Conservation (phyloP, 2,113 vertebrate species). For the Baryphthengus martii region DNA sequence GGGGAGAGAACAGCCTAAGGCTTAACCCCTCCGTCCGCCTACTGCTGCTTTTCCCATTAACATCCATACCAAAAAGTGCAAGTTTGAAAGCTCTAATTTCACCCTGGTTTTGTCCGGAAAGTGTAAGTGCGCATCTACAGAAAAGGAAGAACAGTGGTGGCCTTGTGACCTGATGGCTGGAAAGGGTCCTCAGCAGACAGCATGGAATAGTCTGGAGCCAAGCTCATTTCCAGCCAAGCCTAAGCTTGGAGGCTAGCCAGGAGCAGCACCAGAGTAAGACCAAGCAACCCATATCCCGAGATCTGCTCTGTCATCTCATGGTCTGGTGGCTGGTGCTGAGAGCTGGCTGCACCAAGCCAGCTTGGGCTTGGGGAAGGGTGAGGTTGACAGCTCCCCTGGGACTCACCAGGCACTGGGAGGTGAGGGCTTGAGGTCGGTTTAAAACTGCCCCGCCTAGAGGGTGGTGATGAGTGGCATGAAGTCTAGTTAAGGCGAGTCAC, state of each 20-base stretch:
- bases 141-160: not conserved
- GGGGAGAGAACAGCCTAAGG: not conserved
- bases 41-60: not conserved
- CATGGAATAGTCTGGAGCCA: not conserved
- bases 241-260: not conserved
- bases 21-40: not conserved
- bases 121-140: not conserved
- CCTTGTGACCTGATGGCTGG: not conserved
- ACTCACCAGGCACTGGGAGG: too few species aligned
- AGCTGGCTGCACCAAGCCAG: too few species aligned
- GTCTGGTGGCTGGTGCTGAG: too few species aligned
- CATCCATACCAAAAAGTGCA: not conserved
- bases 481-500: too few species aligned
- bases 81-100: not conserved
- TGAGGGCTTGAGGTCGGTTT: too few species aligned
- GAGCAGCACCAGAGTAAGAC: not conserved
- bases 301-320: not conserved
- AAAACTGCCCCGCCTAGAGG: too few species aligned
- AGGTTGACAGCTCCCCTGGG: too few species aligned
- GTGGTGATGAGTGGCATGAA: too few species aligned
- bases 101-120: not conserved
- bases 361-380: too few species aligned
- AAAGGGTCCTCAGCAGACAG: not conserved
- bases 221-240: not conserved
- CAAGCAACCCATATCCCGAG: accelerated